Evolutionary conservation across 2,888 invertebrate species (phyloP).

Genomic region (Xestia c-nigrum): DNA sequence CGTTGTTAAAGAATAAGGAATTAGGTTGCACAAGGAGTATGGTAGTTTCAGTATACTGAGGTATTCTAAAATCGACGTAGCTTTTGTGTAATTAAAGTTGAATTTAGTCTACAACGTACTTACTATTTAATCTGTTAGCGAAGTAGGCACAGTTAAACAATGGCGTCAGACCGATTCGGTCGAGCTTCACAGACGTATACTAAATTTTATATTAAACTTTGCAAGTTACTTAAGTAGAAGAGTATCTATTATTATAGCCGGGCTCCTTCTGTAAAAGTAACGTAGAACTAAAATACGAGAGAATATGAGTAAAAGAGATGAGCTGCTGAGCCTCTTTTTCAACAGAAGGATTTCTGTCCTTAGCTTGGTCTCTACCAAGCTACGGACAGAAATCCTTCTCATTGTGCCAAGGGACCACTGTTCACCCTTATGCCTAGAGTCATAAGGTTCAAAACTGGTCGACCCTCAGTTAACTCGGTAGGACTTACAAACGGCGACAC

Average conservation of each 20-base stretch:
- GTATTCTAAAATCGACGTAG: conserved; percentile 2
- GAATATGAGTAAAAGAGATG: neutral
- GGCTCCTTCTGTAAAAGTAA: neutral
- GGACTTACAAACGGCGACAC: neutral
- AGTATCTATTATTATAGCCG: neutral
- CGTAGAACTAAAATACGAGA: neutral
- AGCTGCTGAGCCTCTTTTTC: neutral
- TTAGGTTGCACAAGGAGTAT: neutral
- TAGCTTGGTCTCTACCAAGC: too few relatives aligned
- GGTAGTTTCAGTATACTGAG: neutral
- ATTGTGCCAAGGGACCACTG: neutral
- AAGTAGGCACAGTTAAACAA: too few relatives aligned
- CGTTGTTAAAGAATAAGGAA: neutral
- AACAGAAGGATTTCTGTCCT: too few relatives aligned
- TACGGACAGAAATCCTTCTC: neutral
- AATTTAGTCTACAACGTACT: neutral
- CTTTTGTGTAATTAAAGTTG: neutral
- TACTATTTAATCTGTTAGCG: too few relatives aligned
- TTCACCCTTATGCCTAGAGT: neutral
- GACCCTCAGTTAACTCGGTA: neutral
- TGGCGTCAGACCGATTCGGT: too few relatives aligned
- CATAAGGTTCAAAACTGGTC: neutral
- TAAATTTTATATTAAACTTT: neutral
- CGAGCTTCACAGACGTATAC: too few relatives aligned
- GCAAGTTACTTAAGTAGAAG: neutral